Percentiles rank a stretch among this genome's conserved stretches.
Conservation (phyloP, 1,140 invertebrate species). For the Probaryconus sp. region DNA sequence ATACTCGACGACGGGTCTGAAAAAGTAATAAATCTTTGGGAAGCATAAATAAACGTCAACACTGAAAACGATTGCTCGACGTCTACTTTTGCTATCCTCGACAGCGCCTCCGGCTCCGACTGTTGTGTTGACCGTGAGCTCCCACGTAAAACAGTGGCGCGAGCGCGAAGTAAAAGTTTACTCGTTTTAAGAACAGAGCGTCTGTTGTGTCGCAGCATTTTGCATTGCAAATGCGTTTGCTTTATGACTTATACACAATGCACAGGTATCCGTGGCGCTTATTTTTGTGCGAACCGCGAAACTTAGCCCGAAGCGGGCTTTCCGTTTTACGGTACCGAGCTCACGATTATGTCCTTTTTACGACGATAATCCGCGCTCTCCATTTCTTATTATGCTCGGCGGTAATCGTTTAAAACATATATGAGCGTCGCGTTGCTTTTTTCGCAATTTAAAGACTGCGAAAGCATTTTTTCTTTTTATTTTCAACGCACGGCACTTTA, state of each 20-base stretch:
- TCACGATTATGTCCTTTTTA: slow-evolving; percentile 1
- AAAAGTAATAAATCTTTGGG: slow-evolving; percentile 26
- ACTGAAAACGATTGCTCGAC: slow-evolving; percentile 39
- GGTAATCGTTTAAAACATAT: background rate
- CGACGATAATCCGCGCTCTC: background rate
- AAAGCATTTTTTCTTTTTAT: too few relatives aligned
- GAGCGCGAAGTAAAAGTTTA: slow-evolving; percentile 29
- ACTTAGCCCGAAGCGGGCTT: background rate
- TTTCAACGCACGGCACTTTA: too few relatives aligned
- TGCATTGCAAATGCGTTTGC: slow-evolving; percentile 67
- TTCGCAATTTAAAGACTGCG: too few relatives aligned
- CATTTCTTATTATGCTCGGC: background rate
- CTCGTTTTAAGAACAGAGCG: slow-evolving; percentile 39
- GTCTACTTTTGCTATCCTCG: too few relatives aligned
- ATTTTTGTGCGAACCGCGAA: slow-evolving; percentile 51
- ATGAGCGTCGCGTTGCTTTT: too few relatives aligned
- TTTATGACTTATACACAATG: slow-evolving; percentile 63
- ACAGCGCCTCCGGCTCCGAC: background rate
- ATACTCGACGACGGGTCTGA: slow-evolving; percentile 7
- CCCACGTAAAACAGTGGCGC: slow-evolving; percentile 15
- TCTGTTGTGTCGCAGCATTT: slow-evolving; percentile 36
- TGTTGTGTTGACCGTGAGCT: slow-evolving; percentile 27
- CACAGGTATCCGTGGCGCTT: slow-evolving; percentile 41
- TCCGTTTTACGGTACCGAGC: slow-evolving; percentile 1
- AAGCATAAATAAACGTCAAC: slow-evolving; percentile 32